Percentiles rank a stretch among this genome's conserved stretches.
Conservation (phyloP, 2,888 invertebrate species). For the Troides helena region DNA sequence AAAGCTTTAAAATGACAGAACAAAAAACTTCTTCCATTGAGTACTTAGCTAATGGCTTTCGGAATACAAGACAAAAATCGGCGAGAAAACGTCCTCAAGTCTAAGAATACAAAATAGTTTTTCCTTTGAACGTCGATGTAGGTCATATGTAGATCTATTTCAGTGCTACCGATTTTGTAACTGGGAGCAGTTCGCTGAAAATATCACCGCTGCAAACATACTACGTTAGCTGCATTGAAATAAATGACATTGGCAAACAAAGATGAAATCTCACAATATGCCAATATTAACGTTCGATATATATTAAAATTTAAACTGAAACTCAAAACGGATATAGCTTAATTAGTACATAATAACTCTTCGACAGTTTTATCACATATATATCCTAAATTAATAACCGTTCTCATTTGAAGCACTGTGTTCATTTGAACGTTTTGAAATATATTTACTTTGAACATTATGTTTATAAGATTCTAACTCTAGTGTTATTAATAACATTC, state of each 20-base stretch:
- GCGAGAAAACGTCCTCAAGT: slow-evolving; percentile 28
- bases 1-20: slow-evolving; percentile 6
- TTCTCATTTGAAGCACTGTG: too few species aligned
- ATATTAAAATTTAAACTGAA: background rate
- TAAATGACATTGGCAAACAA: slow-evolving; percentile 44
- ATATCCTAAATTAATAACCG: too few species aligned
- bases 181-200: slow-evolving; percentile 64
- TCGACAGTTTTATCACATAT: too few species aligned
- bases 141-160: slow-evolving; percentile 72
- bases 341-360: too few species aligned
- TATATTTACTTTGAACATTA: too few species aligned
- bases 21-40: slow-evolving; percentile 21
- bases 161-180: slow-evolving; percentile 58
- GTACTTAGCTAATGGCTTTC: slow-evolving; percentile 21
- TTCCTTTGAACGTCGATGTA: slow-evolving; percentile 52
- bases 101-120: slow-evolving; percentile 36
- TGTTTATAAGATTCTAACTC: too few species aligned
- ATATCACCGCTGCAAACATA: slow-evolving; percentile 62
- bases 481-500: too few species aligned
- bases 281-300: background rate
- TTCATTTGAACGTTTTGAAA: too few species aligned
- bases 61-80: slow-evolving; percentile 25
- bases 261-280: slow-evolving; percentile 31
- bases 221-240: slow-evolving; percentile 52
- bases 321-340: too few species aligned